Base-by-base conservation (phyloP, 2,113 vertebrate species). In the Odocoileus virginianus region DNA sequence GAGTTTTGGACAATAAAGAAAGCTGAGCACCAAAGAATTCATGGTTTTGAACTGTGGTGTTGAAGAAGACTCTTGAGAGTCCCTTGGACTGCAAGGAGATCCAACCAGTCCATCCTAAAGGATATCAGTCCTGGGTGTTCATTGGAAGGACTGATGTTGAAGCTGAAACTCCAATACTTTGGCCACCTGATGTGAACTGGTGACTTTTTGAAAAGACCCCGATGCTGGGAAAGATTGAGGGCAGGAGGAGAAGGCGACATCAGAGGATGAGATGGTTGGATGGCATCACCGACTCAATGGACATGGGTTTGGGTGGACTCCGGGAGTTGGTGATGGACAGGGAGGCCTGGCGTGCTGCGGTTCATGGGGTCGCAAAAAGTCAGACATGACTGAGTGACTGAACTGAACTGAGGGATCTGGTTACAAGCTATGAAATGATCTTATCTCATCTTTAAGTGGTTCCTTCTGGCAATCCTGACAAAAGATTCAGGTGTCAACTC, bases 401-500 rank as follows among this genome's bases (percentile, higher is more conserved):
- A 71, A 71, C n/a, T 36, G 67, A 71, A 23, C 67, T 71, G 19
- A 36, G 19, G 45, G 5, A 45, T 88, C 81, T 58, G 94, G 15
- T 43, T 7, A 33, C 52, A 89, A 78, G 2, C 30, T 3, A 21
- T 25, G 8, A 15, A 64, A 7, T 57, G 8, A 30, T 79, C 15
- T 79, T 50, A 57, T 50, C 43, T 89, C 43, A 94, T 36, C 82
- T 36, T 33, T 47, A 74, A 87, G 27, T 81, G 14, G 87, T 94
- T 87, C 47, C 10, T 54, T 82, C 79, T 52, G 79, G 54, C 30
- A 23, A 52, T 54, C 47, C 45, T 87, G 85, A 84, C 11, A 61
- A 78, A 61, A 83, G 36, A 92, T 36, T 83, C 30, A 47, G 27
- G 45, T 4, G 19, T 50, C 13, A 10, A 36, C 19, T 82, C 71